Evolutionary conservation across 2,113 vertebrate species (phyloP), one percentile per base, ranked within the genome.

Genomic region (Clupea harengus): DNA sequence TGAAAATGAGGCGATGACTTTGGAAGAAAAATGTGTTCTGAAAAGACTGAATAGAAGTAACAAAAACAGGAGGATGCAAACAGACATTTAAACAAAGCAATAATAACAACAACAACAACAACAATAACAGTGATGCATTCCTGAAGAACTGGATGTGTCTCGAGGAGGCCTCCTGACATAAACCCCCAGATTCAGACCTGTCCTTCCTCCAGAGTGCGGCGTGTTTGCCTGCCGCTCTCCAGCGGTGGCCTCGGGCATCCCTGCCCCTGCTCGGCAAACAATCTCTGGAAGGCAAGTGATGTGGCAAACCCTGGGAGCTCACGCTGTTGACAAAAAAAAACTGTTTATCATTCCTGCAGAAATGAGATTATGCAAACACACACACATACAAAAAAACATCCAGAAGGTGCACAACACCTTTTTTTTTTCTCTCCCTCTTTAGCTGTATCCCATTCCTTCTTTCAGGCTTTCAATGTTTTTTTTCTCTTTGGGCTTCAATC

Each of bases 301-400:
- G 46, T 46, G n/a, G 45, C 81, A 86, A 83, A 78, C 81, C 72
- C 39, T 50, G 54, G 67, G 52, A 67, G 45, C 52, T 39, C 45
- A 46, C 18, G 25, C 49, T 45, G 28, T 45, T 46, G 46, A 84
- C 39, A 45, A 44, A 83, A 64, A 45, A 18, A 78, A 4, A 67
- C 39, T 39, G 60, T 64, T 25, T 22, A 83, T 50, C n/a, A 45
- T 20, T 80, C 67, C 64, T 20, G 47, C 78, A 57, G 47, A 86
- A 86, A 83, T 75, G 50, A 81, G 64, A 84, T 87, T 47, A 87
- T 60, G 50, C 50, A 81, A 81, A 75, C 67, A 39, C 72, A 78
- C 60, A 64, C 67, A 78, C 72, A 78, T 15, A 17, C 28, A 78
- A 28, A 78, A 60, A 60, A 60, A 39, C 39, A 39, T 39, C 39